phyloP scores from a whole-genome alignment of 2,113 vertebrate genomes.

The Pedionomus torquatus region DNA sequence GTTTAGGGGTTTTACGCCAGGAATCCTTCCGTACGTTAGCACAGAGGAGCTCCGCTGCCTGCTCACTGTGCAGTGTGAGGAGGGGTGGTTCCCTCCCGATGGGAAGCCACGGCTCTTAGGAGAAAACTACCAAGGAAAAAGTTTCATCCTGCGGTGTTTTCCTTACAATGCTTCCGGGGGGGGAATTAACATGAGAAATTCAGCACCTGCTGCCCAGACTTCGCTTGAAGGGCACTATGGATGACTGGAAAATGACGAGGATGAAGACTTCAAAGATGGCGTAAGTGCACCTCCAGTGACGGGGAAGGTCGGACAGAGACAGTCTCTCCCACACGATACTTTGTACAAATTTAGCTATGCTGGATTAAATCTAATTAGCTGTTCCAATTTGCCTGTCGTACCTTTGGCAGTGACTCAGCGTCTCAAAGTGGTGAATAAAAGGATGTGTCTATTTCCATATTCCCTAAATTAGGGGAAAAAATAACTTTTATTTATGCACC shows the following conservation, averaged over 20 bases:
- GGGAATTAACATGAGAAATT: not conserved
- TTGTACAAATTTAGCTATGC: not conserved
- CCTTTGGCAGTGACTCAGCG: not conserved
- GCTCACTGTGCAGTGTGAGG: not conserved
- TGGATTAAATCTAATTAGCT: not conserved
- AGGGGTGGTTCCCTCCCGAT: not conserved
- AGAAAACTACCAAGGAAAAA: not conserved
- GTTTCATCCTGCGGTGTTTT: not conserved
- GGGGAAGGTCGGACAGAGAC: not conserved
- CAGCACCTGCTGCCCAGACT: not conserved
- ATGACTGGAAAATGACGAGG: not conserved
- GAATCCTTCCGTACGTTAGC: not conserved
- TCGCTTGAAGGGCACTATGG: not conserved
- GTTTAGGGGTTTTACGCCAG: not conserved
- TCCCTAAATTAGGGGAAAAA: not conserved
- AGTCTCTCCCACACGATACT: not conserved
- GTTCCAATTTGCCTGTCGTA: not conserved
- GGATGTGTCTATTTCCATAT: not conserved
- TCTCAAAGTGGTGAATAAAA: not conserved
- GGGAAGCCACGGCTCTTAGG: not conserved
- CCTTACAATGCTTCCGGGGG: not conserved
- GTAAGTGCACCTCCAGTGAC: not conserved
- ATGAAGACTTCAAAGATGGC: not conserved
- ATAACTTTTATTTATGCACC: constrained; percentile 21
- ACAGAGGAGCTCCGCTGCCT: not conserved